A percentile compares a stretch with the other conserved stretches of the same genome.
Evolutionary conservation across 2,113 vertebrate species (phyloP).

Genomic region (Morone chrysops): DNA sequence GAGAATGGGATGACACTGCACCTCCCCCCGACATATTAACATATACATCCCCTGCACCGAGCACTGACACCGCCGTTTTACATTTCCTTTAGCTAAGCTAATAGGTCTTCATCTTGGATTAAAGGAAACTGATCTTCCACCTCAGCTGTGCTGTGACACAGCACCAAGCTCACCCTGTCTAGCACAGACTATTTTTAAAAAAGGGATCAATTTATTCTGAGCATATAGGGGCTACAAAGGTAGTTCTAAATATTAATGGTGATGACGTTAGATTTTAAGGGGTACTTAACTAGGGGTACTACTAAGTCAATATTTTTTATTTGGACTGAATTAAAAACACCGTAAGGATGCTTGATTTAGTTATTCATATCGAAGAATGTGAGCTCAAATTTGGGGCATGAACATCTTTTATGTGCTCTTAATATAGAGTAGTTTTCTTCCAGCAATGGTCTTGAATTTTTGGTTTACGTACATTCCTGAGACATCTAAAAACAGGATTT

Average conservation of each 20-base stretch:
- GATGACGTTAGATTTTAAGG: constrained; percentile 3
- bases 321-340: constrained; percentile 4
- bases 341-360: background rate
- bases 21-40: constrained; percentile 43
- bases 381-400: background rate
- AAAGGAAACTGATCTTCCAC: constrained; percentile 56
- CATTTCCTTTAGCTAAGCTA: constrained; percentile 58
- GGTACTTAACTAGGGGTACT: background rate
- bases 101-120: constrained; percentile 72
- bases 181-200: background rate
- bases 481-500: constrained; percentile 17
- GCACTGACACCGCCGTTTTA: constrained; percentile 60
- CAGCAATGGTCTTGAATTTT: background rate
- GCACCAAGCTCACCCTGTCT: constrained; percentile 14
- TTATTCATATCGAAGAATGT: background rate
- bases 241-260: constrained; percentile 16
- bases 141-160: constrained; percentile 37
- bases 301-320: constrained; percentile 9
- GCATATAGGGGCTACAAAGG: background rate
- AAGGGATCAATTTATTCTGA: constrained; percentile 6
- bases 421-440: background rate
- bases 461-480: background rate
- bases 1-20: constrained; percentile 45
- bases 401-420: background rate
- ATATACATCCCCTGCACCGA: constrained; percentile 58